Percentiles rank a stretch among this genome's conserved stretches.
Evolutionary conservation across 30 jellyfish, hydroid and myxozoan genomes (phyloP).

Genomic region (Aurelia coerulea): DNA sequence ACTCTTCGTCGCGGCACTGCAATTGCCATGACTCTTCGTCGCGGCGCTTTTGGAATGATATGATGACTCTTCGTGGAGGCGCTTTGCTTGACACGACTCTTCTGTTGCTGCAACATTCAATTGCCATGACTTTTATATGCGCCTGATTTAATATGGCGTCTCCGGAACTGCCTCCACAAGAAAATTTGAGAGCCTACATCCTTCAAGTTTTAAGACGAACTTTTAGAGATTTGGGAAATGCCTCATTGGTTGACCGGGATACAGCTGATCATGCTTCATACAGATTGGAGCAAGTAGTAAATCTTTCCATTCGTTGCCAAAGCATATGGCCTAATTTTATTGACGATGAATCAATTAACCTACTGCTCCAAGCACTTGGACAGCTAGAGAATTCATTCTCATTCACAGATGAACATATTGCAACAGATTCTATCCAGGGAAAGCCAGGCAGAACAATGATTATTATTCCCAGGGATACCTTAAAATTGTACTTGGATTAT

Average conservation of each 20-base stretch:
- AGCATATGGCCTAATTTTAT: background rate
- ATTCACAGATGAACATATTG: conserved; percentile 6
- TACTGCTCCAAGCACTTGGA: background rate
- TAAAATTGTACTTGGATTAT: conserved; percentile 33
- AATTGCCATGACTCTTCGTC: no score
- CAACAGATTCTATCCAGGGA: no score
- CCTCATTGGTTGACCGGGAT: background rate
- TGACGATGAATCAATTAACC: background rate
- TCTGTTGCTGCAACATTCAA: no score
- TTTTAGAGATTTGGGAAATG: background rate
- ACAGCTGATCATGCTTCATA: conserved; percentile 1
- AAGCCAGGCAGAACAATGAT: conserved; percentile 24
- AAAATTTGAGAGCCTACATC: background rate
- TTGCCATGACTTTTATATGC: no score
- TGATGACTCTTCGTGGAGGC: no score
- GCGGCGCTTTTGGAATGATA: no score
- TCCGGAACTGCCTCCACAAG: background rate
- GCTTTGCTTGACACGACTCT: no score
- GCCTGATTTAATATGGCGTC: no score
- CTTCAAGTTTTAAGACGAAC: background rate
- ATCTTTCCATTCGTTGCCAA: background rate
- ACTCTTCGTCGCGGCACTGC: no score
- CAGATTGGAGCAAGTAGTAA: background rate
- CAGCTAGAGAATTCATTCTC: conserved; percentile 1
- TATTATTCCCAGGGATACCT: conserved; percentile 49